Evolutionary conservation across 2,888 invertebrate species (phyloP).

Genomic region (Oeneis ivallda): DNA sequence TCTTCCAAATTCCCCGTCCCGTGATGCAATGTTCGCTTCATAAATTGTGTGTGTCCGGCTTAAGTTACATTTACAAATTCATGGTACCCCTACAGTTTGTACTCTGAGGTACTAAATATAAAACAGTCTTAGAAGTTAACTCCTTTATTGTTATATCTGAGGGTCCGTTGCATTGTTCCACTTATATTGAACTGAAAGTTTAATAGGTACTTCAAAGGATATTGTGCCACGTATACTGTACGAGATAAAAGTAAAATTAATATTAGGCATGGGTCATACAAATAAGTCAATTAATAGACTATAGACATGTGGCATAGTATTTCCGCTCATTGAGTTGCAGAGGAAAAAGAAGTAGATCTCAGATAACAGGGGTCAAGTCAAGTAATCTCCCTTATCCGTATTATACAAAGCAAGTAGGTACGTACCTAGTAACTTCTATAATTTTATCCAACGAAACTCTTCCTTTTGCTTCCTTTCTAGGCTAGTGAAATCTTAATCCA

Average conservation of each 20-base stretch:
- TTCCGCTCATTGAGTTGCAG: too few relatives aligned
- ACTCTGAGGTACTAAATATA: constrained; percentile 46
- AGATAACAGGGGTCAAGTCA: too few relatives aligned
- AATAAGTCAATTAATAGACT: too few relatives aligned
- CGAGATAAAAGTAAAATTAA: constrained; percentile 18
- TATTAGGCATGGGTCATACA: not conserved
- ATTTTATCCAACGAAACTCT: too few relatives aligned
- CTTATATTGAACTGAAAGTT: constrained; percentile 74
- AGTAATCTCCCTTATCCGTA: too few relatives aligned
- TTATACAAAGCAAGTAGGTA: too few relatives aligned
- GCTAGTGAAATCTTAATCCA: too few relatives aligned
- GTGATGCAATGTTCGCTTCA: not conserved
- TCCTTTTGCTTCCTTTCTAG: too few relatives aligned
- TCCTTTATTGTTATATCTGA: constrained; percentile 71
- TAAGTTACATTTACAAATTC: not conserved
- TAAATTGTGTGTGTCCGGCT: not conserved
- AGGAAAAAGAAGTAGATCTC: too few relatives aligned
- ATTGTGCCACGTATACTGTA: constrained; percentile 7
- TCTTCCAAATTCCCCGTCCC: too few relatives aligned
- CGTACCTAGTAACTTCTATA: too few relatives aligned
- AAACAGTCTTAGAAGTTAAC: constrained; percentile 69
- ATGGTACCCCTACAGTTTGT: not conserved
- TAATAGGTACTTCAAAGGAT: constrained; percentile 60
- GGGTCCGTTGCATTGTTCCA: constrained; percentile 71
- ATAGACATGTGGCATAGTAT: too few relatives aligned